Base-by-base conservation (phyloP, 1,140 invertebrate species). In the Temnothorax curvispinosus region DNA sequence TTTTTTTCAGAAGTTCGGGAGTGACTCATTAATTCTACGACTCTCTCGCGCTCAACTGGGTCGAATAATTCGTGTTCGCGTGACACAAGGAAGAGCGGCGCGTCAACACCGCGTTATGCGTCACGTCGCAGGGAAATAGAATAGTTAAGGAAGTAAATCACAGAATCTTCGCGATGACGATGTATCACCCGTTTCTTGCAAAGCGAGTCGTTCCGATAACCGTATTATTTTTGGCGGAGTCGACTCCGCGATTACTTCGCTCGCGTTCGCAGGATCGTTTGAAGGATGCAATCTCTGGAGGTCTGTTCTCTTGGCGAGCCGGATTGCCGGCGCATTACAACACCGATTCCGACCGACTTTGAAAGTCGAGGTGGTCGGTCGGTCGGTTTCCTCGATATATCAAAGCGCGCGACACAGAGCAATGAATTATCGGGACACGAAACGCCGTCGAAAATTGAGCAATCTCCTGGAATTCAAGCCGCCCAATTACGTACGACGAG, bases 381-480 rank as follows among this genome's bases (percentile, higher is more conserved):
- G n/a, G 2, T 44, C 41, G 27, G 21, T 60, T 74, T 62, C 54
- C 13, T 21, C 27, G 41, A 75, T 62, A 62, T 60, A 60, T 41
- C 74, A 60, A 13, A 15, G 27, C 44, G 50, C 54, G 13, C 21
- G 78, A 15, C 21, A 38, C 47, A 27, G 58, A n/a, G 27, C 44
- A 56, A 78, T 58, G 65, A 56, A 72, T 21, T 82, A 58, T 38
- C 50, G 21, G 32, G 44, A 78, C 82, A 71, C 74, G 78, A 82
- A 74, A 65, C 60, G 38, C 41, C 38, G 58, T 27, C 78, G 85
- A 50, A 90, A 90, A 90, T 90, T 90, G 89, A 87, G 89, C 85
- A 90, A 90, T 80, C 65, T 27, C 69, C 5, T 67, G 67, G 62
- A 89, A 90, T 89, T 90, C 62, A 85, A 67, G 38, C 54, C 72